phyloP scores from a whole-genome alignment of 2,113 vertebrate genomes.

The Rhinolophus sinicus region DNA sequence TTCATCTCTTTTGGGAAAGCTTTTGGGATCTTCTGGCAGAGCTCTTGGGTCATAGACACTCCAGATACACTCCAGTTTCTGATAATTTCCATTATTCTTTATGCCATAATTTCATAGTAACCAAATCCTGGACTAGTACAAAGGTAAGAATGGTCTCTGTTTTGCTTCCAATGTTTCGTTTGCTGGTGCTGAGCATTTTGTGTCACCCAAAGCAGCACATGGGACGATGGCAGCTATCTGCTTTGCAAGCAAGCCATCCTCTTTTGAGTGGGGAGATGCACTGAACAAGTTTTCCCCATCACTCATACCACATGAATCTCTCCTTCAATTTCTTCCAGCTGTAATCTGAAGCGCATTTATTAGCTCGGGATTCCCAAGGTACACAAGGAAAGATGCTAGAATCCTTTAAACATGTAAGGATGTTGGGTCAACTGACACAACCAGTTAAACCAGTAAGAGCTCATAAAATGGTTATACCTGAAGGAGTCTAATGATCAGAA shows the following conservation, averaged over 20 bases:
- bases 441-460: slow-evolving; percentile 76
- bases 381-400: slow-evolving; percentile 59
- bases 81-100: neutral
- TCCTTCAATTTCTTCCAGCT: neutral
- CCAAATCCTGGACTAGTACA: neutral
- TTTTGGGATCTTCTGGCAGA: neutral
- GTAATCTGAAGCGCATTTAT: slow-evolving; percentile 39
- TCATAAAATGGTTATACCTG: slow-evolving; percentile 71
- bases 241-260: neutral
- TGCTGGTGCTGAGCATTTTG: neutral
- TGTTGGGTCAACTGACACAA: slow-evolving; percentile 58
- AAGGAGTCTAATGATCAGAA: slow-evolving; percentile 56
- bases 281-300: neutral
- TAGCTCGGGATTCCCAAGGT: slow-evolving; percentile 44
- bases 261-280: neutral
- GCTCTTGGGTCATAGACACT: neutral
- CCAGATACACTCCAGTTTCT: neutral
- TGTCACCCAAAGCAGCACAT: neutral
- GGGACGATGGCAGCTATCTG: neutral
- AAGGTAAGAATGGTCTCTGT: neutral
- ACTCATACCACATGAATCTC: neutral
- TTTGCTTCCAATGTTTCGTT: neutral
- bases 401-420: slow-evolving; percentile 69
- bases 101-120: neutral
- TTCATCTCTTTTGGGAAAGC: neutral